Base-by-base conservation (phyloP, 2,888 invertebrate genomes). In the Xylocampa areola region DNA sequence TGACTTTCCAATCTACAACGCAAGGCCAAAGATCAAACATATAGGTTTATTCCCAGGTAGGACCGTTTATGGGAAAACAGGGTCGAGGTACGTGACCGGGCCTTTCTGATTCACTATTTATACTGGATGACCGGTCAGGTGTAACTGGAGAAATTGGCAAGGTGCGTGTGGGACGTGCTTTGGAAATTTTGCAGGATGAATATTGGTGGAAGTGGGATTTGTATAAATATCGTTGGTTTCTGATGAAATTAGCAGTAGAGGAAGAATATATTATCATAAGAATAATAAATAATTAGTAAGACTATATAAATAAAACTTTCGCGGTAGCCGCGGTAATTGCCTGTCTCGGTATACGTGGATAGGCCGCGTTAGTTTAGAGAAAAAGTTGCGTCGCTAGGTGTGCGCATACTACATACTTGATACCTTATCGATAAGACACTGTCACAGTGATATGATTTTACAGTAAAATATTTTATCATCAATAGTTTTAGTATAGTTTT, bases 21-120 rank as follows among this genome's bases (percentile, higher is more conserved):
- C 11, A 49, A 69, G 59, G 51, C 44, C 43, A 51, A 58, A 51
- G 59, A 57, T 65, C 53, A 45, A 52, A 45, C 10, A 21, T 41
- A 53, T 30, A 23, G 39, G n/a, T 41, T 27, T 43, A 35, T 55
- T 43, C 25, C 6, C 35, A 49, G 47, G 50, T 53, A 48, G 14
- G 3, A 11, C 16, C 25, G 17, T 37, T 50, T 14, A 32, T 44
- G 53, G 16, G 35, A 47, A 57, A 48, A 48, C 30, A 49, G 35
- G 40, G 32, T 47, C 19, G 32, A 8, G 13, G 14, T 69, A 72
- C 76, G 72, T 72, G 72, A 72, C 73, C 43, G 23, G 19, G 27
- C 17, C 48, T 32, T 62, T 63, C 45, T 54, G 43, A 68, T 60
- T 55, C 55, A 57, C 57, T 67, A 72, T 68, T 72, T 68, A 49